Base-by-base conservation (phyloP, 37 sponge, comb jelly and placozoan species). In the Crambe crambe region DNA sequence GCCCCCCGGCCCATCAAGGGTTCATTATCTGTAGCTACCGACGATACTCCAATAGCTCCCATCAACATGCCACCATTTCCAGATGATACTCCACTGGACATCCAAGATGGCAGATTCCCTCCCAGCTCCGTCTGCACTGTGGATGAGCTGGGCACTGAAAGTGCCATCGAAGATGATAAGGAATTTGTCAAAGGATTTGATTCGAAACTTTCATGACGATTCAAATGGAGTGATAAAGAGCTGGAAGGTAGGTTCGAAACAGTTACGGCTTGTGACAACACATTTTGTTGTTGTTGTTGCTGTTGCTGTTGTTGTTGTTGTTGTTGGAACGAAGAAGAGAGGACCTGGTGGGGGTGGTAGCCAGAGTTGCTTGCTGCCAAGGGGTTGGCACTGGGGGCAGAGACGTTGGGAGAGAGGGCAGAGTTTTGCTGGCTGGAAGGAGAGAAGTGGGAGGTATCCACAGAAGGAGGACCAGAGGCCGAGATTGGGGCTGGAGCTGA, bases 371-470 rank as follows among this genome's bases (percentile, higher is more conserved):
- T 37, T 23, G 27, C n/a, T 63, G 65, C 27, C 26, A 29, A 26
- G 65, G 65, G n/a, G 65, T 26, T 63, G 65, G 65, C 27, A 63
- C 27, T n/a, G 44, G 72, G 42, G 72, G 72, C 68, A 32, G 72
- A 22, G n/a, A n/a, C 42, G 68, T 26, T 67, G 68, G 68, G 37
- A 36, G 68, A 32, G 68, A 26, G 68, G 27, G 37, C 68, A 37
- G 68, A 67, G 8, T 20, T 26, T 36, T 67, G 68, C 73, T 73
- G 73, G 56, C 30, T 20, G 51, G 51, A 22, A 1, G 75, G 75
- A 23, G 58, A 59, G 37, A 29, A 36, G 60, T 42, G 58, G 39
- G 38, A 59, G 40, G 75, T 75, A 20, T 77, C 78, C 42, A 65
- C 44, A 44, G 65, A 26, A 0, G 59, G 78, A 15, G 78, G 78